Evolutionary conservation across 2,113 vertebrate genomes (phyloP).

Genomic region (Vulpes ferrilata): DNA sequence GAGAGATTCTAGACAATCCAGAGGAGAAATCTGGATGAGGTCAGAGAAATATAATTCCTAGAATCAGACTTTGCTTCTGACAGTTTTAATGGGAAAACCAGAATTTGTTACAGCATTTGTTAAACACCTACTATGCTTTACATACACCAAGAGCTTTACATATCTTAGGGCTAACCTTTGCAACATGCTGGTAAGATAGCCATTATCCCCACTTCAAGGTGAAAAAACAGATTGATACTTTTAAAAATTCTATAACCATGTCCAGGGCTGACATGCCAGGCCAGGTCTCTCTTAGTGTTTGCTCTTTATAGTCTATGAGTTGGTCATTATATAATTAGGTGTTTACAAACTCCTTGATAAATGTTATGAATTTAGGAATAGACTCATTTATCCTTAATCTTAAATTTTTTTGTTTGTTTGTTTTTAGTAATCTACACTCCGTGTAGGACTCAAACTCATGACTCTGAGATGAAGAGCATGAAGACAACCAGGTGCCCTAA

Average conservation of each 20-base stretch:
- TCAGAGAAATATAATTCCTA: not conserved
- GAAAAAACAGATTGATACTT: not conserved
- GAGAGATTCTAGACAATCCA: not conserved
- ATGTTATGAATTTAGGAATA: not conserved
- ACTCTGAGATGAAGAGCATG: not conserved
- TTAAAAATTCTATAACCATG: not conserved
- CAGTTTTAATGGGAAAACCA: not conserved
- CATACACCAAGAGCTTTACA: not conserved
- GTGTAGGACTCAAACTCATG: not conserved
- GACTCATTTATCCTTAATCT: not conserved
- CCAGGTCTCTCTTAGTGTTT: not conserved
- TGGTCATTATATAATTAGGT: not conserved
- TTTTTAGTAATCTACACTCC: not conserved
- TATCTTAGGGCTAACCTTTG: not conserved
- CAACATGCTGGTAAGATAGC: not conserved
- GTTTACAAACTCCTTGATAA: not conserved
- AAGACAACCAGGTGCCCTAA: not conserved
- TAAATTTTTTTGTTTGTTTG: not conserved
- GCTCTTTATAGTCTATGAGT: not conserved
- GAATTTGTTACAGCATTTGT: not conserved
- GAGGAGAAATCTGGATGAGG: not conserved
- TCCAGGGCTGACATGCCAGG: not conserved
- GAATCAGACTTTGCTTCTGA: not conserved
- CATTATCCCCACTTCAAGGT: not conserved
- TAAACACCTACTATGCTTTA: not conserved